A percentile compares a stretch with the other conserved stretches of the same genome.
phyloP scores from a whole-genome alignment of 2,113 vertebrate species.

The Engraulis encrasicolus region DNA sequence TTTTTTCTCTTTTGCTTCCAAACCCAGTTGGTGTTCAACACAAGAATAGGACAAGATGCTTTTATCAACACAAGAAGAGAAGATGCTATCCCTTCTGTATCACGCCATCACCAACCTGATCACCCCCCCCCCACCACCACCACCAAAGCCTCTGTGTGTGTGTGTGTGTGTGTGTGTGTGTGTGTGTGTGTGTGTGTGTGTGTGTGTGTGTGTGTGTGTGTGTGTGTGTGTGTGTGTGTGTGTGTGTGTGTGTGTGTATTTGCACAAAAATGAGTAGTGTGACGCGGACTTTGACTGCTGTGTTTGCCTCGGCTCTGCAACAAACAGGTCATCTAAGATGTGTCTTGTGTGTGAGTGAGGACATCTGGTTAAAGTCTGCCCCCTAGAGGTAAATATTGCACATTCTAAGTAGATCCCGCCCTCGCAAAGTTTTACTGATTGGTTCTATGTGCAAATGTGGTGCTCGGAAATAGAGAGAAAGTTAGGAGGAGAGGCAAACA shows the following conservation, averaged over 20 bases:
- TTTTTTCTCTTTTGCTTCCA: no score
- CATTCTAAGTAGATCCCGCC: slow-evolving; percentile 57
- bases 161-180: no score
- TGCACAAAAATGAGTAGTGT: no score
- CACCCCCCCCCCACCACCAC: no score
- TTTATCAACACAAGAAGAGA: not conserved
- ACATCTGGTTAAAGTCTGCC: slow-evolving; percentile 1
- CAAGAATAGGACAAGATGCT: no score
- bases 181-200: no score
- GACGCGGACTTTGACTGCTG: not conserved
- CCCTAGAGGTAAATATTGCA: slow-evolving; percentile 59
- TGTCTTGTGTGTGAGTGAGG: slow-evolving; percentile 31
- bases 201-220: no score
- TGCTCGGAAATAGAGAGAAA: not conserved
- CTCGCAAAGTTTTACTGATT: slow-evolving; percentile 41
- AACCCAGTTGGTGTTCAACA: no score
- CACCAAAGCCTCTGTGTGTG: no score
- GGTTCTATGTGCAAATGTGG: slow-evolving; percentile 32
- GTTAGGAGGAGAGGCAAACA: slow-evolving; percentile 33
- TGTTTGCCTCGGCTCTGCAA: slow-evolving; percentile 26
- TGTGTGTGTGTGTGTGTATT: no score
- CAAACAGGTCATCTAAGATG: slow-evolving; percentile 20
- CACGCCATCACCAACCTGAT: no score
- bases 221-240: no score
- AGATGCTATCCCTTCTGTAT: not conserved